Percentiles rank a stretch among this genome's conserved stretches.
Evolutionary conservation across 2,888 invertebrate species (phyloP).

Genomic region (Aelia acuminata): DNA sequence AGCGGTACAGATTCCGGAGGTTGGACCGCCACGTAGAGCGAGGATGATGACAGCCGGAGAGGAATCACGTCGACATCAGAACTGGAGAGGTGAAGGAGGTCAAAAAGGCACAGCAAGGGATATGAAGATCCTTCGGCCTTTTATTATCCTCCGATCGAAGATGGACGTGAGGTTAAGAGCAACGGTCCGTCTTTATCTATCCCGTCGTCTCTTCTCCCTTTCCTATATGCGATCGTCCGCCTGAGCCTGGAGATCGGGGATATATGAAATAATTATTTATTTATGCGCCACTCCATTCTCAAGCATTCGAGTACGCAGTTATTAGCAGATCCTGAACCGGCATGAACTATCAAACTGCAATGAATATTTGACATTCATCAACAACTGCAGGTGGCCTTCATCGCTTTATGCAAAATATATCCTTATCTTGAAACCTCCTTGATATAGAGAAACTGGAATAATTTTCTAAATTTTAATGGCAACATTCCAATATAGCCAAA

Average conservation of each 20-base stretch:
- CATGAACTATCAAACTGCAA: background rate
- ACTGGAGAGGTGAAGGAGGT: constrained; percentile 6
- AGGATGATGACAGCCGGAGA: constrained; percentile 34
- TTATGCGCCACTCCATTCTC: background rate
- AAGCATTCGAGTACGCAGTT: background rate
- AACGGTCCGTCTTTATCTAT: constrained; percentile 40
- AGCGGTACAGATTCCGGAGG: constrained; percentile 27
- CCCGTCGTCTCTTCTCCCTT: background rate
- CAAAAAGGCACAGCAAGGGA: constrained; percentile 28
- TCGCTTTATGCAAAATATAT: too few species aligned
- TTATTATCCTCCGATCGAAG: constrained; percentile 48
- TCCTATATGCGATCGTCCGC: background rate
- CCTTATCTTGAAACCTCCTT: too few species aligned
- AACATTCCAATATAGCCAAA: too few species aligned
- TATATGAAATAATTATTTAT: constrained; percentile 8
- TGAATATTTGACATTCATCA: too few species aligned
- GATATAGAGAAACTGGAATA: too few species aligned
- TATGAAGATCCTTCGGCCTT: constrained; percentile 47
- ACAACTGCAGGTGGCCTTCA: too few species aligned
- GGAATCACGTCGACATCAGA: constrained; percentile 39
- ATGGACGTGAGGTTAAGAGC: constrained; percentile 44
- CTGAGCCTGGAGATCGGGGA: background rate
- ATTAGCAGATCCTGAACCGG: background rate
- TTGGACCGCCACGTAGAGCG: constrained; percentile 20
- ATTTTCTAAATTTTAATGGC: too few species aligned